phyloP scores from a whole-genome alignment of 2,797 vertebrate genomes.

The Simalia tracyae region DNA sequence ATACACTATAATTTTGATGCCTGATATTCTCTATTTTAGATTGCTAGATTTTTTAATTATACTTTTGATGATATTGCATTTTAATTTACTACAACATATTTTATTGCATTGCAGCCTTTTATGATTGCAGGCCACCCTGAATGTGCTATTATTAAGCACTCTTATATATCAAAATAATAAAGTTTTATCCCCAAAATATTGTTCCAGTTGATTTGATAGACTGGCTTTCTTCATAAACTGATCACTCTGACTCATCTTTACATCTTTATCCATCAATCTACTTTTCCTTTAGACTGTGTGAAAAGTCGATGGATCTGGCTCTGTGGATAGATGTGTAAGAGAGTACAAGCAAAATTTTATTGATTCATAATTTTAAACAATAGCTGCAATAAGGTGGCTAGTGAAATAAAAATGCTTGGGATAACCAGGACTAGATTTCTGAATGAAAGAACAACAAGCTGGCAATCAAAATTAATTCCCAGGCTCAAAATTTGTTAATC shows the following conservation, averaged over 20 bases:
- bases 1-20: neutral
- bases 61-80: neutral
- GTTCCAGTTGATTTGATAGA: neutral
- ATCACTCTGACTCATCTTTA: neutral
- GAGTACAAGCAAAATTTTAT: neutral
- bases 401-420: neutral
- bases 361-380: neutral
- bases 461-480: neutral
- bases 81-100: neutral
- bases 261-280: neutral
- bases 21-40: neutral
- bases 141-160: neutral
- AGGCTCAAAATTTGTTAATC: neutral
- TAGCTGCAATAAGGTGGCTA: neutral
- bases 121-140: neutral
- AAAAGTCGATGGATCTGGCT: neutral
- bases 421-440: neutral
- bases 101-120: neutral
- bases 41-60: neutral
- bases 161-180: neutral
- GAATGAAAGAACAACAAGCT: neutral
- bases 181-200: neutral
- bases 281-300: neutral
- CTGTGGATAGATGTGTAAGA: neutral
- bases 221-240: neutral